Conservation (phyloP, 2,113 vertebrate species). For the Eretmodus cyanostictus region DNA sequence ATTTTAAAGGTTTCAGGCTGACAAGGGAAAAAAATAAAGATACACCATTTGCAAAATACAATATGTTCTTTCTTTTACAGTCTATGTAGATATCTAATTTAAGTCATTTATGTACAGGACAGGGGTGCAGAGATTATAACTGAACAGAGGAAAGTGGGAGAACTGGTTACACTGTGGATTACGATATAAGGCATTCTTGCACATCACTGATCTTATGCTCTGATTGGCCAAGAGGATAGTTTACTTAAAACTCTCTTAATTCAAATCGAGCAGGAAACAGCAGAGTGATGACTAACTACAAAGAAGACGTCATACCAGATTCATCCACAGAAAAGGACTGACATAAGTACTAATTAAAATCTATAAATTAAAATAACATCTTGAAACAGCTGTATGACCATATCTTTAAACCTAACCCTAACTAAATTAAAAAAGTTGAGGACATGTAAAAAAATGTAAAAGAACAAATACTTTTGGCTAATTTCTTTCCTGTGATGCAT, state of each 20-base stretch:
- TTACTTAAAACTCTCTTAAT: background rate
- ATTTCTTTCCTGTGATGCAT: background rate
- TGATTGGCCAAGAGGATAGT: constrained; percentile 4
- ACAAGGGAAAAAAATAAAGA: constrained; percentile 41
- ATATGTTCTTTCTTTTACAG: constrained; percentile 55
- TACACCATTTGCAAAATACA: constrained; percentile 69
- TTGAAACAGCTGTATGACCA: background rate
- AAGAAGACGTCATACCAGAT: background rate
- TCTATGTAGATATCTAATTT: constrained; percentile 41
- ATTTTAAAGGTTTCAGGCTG: constrained; percentile 60
- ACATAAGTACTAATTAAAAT: background rate
- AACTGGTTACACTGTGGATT: constrained; percentile 13
- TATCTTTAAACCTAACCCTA: background rate
- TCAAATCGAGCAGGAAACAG: constrained; percentile 7
- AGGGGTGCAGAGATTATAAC: constrained; percentile 1
- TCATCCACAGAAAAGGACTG: background rate
- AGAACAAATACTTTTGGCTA: constrained; percentile 16
- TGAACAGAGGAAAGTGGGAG: constrained; percentile 8
- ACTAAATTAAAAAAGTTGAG: background rate
- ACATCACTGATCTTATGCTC: constrained; percentile 34
- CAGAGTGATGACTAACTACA: background rate
- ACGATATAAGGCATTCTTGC: constrained; percentile 59
- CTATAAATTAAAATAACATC: background rate
- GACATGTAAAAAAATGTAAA: constrained; percentile 35
- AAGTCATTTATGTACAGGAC: constrained; percentile 61